phyloP scores from a whole-genome alignment of 2,888 invertebrate species.

The Leuctra nigra region DNA sequence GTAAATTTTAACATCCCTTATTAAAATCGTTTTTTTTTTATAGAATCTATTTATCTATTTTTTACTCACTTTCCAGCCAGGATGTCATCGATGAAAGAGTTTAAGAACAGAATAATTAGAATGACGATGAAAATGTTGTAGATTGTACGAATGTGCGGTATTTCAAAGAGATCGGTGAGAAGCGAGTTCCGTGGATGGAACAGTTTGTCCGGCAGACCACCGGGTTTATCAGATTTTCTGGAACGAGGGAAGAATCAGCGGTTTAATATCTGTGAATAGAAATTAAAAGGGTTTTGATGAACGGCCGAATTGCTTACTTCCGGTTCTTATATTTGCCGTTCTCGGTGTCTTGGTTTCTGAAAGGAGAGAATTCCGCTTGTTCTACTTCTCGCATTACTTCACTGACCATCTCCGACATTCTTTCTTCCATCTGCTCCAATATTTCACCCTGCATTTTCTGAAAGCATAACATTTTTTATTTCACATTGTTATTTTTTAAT shows the following conservation, averaged over 20 bases:
- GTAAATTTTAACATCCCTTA: no score
- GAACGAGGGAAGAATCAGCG: background rate
- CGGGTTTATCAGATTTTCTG: conserved; percentile 16
- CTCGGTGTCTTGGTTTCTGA: conserved; percentile 22
- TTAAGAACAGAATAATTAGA: conserved; percentile 62
- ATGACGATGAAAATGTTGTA: conserved; percentile 80
- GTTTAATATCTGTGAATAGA: background rate
- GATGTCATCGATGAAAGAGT: conserved; percentile 66
- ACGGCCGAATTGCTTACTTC: conserved; percentile 18
- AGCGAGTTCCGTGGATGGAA: conserved; percentile 70
- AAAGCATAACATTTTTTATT: no score
- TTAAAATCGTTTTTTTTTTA: no score
- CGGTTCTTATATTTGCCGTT: conserved; percentile 23
- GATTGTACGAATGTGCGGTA: conserved; percentile 73
- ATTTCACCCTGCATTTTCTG: conserved; percentile 31
- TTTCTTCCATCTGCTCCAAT: conserved; percentile 30
- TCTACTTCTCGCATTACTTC: conserved; percentile 38
- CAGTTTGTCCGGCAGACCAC: conserved; percentile 50
- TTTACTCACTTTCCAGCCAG: conserved; percentile 71
- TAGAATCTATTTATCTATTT: no score
- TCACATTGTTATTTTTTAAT: no score
- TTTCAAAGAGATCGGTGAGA: conserved; percentile 70
- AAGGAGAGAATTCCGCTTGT: conserved; percentile 32
- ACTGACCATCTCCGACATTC: conserved; percentile 38
- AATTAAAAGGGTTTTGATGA: background rate